These are phyloP conservation scores for Neuroterus valhalla DNA, from an alignment of 1,140 invertebrate species.

Conservation along the genomic window DNA sequence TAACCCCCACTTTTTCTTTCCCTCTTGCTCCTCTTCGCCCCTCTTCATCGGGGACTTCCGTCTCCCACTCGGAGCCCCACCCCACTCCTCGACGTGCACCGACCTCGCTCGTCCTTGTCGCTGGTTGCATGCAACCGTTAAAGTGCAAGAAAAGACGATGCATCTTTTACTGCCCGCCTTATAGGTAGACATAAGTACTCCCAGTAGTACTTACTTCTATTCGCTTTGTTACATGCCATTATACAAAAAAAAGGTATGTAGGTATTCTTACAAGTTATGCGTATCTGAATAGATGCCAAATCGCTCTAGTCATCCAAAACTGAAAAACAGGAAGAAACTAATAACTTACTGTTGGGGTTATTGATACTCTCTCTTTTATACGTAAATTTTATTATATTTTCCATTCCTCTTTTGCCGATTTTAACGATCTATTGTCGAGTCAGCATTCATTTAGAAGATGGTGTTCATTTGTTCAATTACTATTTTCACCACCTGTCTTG, in stretches of 20 bases:
- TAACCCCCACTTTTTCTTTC: slow-evolving; percentile 12
- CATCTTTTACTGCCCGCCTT: slow-evolving; percentile 43
- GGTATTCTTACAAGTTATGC: slow-evolving; percentile 15
- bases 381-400: slow-evolving; percentile 1
- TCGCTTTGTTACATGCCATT: slow-evolving; percentile 51
- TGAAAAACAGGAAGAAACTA: slow-evolving; percentile 12
- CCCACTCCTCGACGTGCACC: slow-evolving; percentile 26
- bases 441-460: slow-evolving; percentile 22
- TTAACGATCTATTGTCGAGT: slow-evolving; percentile 18
- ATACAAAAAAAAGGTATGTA: slow-evolving; percentile 20
- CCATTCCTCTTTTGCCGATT: slow-evolving; percentile 7
- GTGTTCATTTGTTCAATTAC: slow-evolving; percentile 21
- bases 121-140: slow-evolving; percentile 51
- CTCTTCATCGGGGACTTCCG: slow-evolving; percentile 5
- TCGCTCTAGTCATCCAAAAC: neutral
- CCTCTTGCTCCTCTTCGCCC: neutral
- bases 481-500: slow-evolving; percentile 13
- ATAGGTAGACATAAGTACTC: slow-evolving; percentile 33
- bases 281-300: neutral
- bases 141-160: slow-evolving; percentile 49
- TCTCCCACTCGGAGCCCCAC: slow-evolving; percentile 8
- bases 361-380: neutral
- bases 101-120: slow-evolving; percentile 52
- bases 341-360: slow-evolving; percentile 19
- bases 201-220: slow-evolving; percentile 36